Percentiles rank a stretch among this genome's conserved stretches.
Evolutionary conservation across 2,113 vertebrate species (phyloP).

Genomic region (Lagopus leucura): DNA sequence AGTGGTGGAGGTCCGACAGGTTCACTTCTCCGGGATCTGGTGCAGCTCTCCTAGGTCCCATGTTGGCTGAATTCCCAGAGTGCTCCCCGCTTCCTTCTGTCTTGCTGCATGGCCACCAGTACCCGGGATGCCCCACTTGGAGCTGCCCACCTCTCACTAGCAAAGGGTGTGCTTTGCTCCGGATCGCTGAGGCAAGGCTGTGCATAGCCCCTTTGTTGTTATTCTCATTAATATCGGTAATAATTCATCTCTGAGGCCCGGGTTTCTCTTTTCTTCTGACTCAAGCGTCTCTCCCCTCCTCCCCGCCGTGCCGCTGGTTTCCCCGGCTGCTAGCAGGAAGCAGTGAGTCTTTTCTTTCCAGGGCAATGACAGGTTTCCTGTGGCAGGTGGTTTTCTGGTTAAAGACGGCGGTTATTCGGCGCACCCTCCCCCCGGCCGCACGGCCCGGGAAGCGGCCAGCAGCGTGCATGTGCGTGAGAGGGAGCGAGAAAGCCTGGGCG

Average conservation of each 20-base stretch:
- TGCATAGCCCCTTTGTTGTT: conserved; percentile 14
- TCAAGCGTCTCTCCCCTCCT: not conserved
- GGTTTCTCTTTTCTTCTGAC: conserved; percentile 60
- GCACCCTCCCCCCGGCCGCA: not conserved
- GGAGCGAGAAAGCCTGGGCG: conserved; percentile 71
- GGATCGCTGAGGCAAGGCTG: not conserved
- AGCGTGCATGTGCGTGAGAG: not conserved
- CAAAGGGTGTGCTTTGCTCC: not conserved
- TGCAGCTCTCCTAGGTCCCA: not conserved
- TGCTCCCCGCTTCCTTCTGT: not conserved
- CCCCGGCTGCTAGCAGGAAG: conserved; percentile 82
- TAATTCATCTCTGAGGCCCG: conserved; percentile 29
- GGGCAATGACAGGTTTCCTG: conserved; percentile 84
- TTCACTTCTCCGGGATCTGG: not conserved
- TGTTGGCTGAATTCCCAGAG: not conserved
- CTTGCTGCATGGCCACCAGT: not conserved
- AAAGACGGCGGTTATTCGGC: conserved; percentile 54
- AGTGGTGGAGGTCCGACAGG: fast-evolving
- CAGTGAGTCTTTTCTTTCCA: conserved; percentile 82
- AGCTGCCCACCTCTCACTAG: not conserved
- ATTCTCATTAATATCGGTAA: conserved; percentile 49
- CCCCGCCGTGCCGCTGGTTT: conserved; percentile 1
- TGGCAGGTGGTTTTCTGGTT: conserved; percentile 81
- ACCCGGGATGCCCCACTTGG: not conserved
- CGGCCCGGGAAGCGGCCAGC: conserved; percentile 36